Conservation (phyloP, 1,140 invertebrate species). For the Drosophila yakuba region DNA sequence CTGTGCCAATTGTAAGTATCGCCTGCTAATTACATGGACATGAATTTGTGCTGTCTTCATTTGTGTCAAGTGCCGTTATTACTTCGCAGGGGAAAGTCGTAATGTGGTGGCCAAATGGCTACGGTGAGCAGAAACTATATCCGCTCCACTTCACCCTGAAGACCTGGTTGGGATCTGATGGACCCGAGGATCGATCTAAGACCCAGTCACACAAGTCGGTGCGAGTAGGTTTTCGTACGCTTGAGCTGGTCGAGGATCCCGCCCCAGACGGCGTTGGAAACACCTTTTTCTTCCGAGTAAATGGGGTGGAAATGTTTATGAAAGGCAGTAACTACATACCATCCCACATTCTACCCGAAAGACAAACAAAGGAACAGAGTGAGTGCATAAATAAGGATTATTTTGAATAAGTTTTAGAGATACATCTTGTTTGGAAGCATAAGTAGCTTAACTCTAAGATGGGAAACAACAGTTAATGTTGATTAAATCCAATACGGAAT, state of each 20-base stretch:
- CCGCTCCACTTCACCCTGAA: slow-evolving; percentile 86
- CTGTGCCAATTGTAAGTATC: slow-evolving; percentile 74
- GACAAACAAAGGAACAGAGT: slow-evolving; percentile 85
- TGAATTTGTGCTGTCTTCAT: slow-evolving; percentile 18
- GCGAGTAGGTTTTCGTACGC: slow-evolving; percentile 93
- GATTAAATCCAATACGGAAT: too few species aligned
- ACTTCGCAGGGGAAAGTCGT: slow-evolving; percentile 85
- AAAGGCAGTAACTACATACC: slow-evolving; percentile 99
- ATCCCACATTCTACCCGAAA: slow-evolving; percentile 93
- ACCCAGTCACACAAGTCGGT: slow-evolving; percentile 84
- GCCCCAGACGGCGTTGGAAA: slow-evolving; percentile 87
- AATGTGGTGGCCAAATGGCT: slow-evolving; percentile 98
- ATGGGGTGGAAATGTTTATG: slow-evolving; percentile 95
- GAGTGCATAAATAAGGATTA: slow-evolving; percentile 19
- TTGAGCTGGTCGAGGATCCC: slow-evolving; percentile 91
- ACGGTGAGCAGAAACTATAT: slow-evolving; percentile 93
- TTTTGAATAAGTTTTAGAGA: too few species aligned
- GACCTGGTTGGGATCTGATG: slow-evolving; percentile 53
- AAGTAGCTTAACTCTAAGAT: too few species aligned
- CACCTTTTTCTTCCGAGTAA: slow-evolving; percentile 96
- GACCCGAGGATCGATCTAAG: slow-evolving; percentile 61
- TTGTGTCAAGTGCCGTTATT: slow-evolving; percentile 45
- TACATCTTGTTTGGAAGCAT: too few species aligned
- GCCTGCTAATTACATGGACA: slow-evolving; percentile 29
- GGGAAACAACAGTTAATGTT: too few species aligned